phyloP scores from a whole-genome alignment of 2,113 vertebrate genomes.

The Strix uralensis region DNA sequence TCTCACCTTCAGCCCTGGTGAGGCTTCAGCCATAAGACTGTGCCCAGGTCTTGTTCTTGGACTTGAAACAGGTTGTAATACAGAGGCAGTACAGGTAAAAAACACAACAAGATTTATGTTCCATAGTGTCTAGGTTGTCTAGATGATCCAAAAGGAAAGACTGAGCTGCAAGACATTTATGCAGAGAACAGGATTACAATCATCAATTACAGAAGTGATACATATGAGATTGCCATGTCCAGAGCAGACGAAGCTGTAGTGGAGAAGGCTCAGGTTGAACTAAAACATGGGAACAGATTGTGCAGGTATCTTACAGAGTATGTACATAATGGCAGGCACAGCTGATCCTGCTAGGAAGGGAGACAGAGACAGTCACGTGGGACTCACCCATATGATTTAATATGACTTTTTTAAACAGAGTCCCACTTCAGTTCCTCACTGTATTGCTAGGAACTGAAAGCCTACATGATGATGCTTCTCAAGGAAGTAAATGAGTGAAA shows the following conservation, averaged over 20 bases:
- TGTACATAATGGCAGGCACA: background rate
- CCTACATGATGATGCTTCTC: background rate
- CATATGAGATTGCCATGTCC: background rate
- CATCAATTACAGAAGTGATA: background rate
- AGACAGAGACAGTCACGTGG: rapidly evolving
- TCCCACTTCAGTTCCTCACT: background rate
- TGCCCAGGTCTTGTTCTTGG: background rate
- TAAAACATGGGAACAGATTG: background rate
- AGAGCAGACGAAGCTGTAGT: background rate
- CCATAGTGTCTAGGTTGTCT: too few species aligned
- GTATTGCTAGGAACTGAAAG: background rate
- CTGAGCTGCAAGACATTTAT: background rate
- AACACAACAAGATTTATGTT: background rate
- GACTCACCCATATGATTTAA: background rate
- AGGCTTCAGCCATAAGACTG: background rate
- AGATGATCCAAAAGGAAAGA: background rate
- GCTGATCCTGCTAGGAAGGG: background rate
- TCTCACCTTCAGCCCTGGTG: background rate
- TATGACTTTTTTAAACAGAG: background rate
- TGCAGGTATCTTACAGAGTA: background rate
- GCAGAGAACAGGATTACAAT: background rate
- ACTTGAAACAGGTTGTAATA: background rate
- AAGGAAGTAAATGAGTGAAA: background rate
- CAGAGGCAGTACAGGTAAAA: background rate
- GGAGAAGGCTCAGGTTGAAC: background rate